A percentile compares a stretch with the other conserved stretches of the same genome.
Evolutionary conservation across 2,888 invertebrate genomes (phyloP).

Genomic region (Amblyjoppa proteus): DNA sequence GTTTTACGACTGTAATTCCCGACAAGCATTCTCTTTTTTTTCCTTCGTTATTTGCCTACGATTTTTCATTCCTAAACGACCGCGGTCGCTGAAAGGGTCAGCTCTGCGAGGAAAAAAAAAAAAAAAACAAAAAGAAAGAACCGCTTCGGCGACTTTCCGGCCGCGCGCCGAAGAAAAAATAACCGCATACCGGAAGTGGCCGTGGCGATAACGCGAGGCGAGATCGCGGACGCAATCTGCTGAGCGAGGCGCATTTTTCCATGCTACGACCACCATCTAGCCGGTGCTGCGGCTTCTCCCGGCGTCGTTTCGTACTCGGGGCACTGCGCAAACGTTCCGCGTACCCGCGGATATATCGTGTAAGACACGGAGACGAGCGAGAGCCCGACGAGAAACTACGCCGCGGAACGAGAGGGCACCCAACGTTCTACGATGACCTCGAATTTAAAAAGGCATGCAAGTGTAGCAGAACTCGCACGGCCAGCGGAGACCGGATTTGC

Average conservation of each 20-base stretch:
- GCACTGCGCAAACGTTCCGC: neutral
- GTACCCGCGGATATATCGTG: conserved; percentile 18
- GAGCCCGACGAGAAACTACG: conserved; percentile 16
- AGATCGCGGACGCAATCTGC: conserved; percentile 66
- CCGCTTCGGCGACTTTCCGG: conserved; percentile 20
- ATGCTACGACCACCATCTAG: conserved; percentile 4
- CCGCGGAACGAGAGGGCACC: conserved; percentile 45
- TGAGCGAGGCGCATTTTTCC: conserved; percentile 61
- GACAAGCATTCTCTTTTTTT: neutral
- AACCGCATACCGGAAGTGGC: conserved; percentile 48
- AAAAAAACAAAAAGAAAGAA: conserved; percentile 18
- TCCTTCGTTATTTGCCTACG: neutral
- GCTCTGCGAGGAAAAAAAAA: conserved; percentile 6
- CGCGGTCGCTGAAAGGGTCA: neutral
- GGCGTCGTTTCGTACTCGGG: conserved; percentile 26
- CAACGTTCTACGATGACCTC: conserved; percentile 35
- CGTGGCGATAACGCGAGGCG: conserved; percentile 58
- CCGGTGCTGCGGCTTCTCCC: neutral
- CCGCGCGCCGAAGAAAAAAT: conserved; percentile 24
- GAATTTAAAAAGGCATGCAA: conserved; percentile 48
- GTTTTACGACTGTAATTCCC: neutral
- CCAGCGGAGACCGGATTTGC: conserved; percentile 24
- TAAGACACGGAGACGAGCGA: conserved; percentile 27
- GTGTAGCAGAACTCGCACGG: conserved; percentile 26
- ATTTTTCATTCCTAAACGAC: neutral